Evolutionary conservation across 1,140 invertebrate species (phyloP).

Genomic region (Bicyclus anynana): DNA sequence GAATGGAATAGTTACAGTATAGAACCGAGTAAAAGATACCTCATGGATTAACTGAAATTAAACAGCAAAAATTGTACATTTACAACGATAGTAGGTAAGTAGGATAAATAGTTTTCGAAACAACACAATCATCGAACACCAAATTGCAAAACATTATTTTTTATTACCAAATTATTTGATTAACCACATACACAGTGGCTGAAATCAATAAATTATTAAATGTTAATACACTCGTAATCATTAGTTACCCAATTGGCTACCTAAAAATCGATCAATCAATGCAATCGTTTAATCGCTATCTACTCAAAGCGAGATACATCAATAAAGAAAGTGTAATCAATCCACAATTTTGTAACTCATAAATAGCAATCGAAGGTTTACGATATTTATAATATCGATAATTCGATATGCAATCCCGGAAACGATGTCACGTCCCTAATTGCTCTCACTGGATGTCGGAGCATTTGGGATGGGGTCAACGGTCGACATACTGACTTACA

Average conservation of each 20-base stretch:
- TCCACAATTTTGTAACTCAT: background rate
- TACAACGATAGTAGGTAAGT: too few relatives aligned
- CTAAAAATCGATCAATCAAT: background rate
- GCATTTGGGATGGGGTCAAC: constrained; percentile 49
- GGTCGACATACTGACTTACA: constrained; percentile 61
- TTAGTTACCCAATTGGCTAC: background rate
- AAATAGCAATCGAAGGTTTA: background rate
- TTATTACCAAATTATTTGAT: too few relatives aligned
- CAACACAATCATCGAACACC: too few relatives aligned
- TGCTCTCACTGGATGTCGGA: constrained; percentile 30
- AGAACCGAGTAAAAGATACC: too few relatives aligned
- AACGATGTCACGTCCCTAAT: constrained; percentile 33
- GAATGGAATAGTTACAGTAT: too few relatives aligned
- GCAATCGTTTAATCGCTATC: background rate
- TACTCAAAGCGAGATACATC: background rate
- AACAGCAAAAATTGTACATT: too few relatives aligned
- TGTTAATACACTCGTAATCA: background rate
- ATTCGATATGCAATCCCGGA: constrained; percentile 5
- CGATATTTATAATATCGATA: constrained; percentile 7
- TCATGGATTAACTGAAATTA: too few relatives aligned
- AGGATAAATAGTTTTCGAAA: too few relatives aligned
- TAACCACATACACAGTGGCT: background rate
- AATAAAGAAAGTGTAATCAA: background rate
- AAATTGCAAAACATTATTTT: too few relatives aligned
- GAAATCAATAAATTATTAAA: background rate